A percentile compares a stretch with the other conserved stretches of the same genome.
These are phyloP conservation scores for Datnioides undecimradiatus DNA, from an alignment of 2,113 vertebrate species.

Conservation along the genomic window DNA sequence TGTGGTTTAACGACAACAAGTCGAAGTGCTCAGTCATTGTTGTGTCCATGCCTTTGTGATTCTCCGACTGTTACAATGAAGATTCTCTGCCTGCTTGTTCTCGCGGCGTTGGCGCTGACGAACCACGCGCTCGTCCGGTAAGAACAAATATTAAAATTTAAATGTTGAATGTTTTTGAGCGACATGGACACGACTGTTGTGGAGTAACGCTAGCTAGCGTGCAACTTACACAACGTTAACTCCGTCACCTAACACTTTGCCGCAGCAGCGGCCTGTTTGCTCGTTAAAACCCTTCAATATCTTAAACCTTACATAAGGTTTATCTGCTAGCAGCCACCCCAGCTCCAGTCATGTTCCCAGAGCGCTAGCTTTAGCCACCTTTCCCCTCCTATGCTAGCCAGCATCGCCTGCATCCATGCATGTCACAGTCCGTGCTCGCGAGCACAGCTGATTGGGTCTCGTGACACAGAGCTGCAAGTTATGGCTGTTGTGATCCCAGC, in stretches of 20 bases:
- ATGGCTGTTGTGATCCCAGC: background rate
- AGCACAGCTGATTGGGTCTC: background rate
- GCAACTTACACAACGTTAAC: background rate
- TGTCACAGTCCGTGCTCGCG: background rate
- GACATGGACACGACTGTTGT: background rate
- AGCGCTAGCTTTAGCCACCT: background rate
- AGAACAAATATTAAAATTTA: slow-evolving; percentile 15
- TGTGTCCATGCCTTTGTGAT: fast-evolving
- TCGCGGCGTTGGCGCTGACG: slow-evolving; percentile 64
- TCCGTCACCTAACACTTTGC: background rate
- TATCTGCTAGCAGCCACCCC: background rate
- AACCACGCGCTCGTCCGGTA: slow-evolving; percentile 78
- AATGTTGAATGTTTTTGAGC: background rate
- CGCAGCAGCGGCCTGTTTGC: background rate
- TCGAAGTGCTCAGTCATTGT: slow-evolving; percentile 49
- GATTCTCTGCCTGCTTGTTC: slow-evolving; percentile 46
- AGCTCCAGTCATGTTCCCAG: background rate
- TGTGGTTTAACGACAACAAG: background rate
- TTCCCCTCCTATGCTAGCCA: too few species aligned
- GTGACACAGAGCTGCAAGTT: background rate
- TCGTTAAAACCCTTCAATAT: background rate
- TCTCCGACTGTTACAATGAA: slow-evolving; percentile 59
- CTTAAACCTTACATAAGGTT: too few species aligned
- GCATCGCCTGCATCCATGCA: background rate
- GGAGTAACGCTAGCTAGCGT: background rate